Base-by-base conservation (phyloP, 2,113 vertebrate genomes). In the Hiodon alosoides region DNA sequence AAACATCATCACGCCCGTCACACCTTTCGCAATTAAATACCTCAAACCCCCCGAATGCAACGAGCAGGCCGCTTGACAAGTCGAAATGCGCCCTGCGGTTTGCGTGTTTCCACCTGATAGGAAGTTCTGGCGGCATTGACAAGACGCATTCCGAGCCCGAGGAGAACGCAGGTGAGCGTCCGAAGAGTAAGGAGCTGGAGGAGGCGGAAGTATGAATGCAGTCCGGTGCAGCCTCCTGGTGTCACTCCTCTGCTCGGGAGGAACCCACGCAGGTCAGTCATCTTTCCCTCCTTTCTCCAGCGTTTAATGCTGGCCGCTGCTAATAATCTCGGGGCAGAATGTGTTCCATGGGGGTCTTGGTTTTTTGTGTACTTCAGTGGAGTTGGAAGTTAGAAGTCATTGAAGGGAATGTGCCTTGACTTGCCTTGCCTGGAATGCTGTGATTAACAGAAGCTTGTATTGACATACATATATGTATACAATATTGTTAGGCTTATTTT, bases 341-440 rank as follows among this genome's bases (percentile, higher is more conserved):
- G 73, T 59, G 53, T 31, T 7, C 31, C 11, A 6, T 52, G 16
- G 6, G 47, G 48, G 64, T 13, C 47, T 10, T n/a, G 4, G 14
- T n/a, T 67, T 67, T 58, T 58, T 53, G 10, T 17, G 7, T 53
- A 55, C 72, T 52, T 55, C 31, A 31, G 31, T 31, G 13, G 58
- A 72, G 51, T 66, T 72, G 31, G 16, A 4, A 48, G 51, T 11
- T n/a, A n/a, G 55, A 7, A 46, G 13, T 6, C 11, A 3, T 9
- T 46, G 8, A 14, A 70, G 6, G 51, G 50, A 71, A 55, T 77
- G 7, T 73, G 86, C 74, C 68, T 80, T 11, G 61, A 75, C 81
- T 11, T 83, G 85, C 77, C 66, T 58, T 57, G 53, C 58, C 10
- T 74, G 75, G 78, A 83, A 83, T 80, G 75, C 70, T 62, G 17